Conservation (phyloP, 2,888 invertebrate species). For the Brenthis hecate region DNA sequence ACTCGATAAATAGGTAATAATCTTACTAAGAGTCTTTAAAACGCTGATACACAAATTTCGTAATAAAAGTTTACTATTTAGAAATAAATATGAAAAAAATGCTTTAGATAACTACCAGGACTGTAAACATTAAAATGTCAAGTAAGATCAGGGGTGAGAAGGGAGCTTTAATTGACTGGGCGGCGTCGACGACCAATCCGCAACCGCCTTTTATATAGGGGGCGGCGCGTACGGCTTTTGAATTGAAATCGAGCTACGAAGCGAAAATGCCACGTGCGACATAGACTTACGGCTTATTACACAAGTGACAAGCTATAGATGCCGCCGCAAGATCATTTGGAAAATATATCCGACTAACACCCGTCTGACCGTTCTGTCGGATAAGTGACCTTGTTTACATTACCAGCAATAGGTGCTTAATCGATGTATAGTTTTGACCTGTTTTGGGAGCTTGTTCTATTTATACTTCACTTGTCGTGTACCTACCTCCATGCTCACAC, state of each 20-base stretch:
- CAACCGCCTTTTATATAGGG: conserved; percentile 50
- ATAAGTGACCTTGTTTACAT: conserved; percentile 42
- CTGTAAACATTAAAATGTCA: conserved; percentile 79
- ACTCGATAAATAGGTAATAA: too few relatives aligned
- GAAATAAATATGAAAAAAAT: conserved; percentile 11
- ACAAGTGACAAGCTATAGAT: conserved; percentile 38
- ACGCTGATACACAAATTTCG: background rate
- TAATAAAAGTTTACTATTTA: background rate
- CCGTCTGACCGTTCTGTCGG: conserved; percentile 36
- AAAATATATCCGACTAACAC: conserved; percentile 41
- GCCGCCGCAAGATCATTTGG: conserved; percentile 43
- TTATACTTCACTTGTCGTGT: background rate
- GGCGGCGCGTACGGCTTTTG: conserved; percentile 68
- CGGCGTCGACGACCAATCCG: conserved; percentile 69
- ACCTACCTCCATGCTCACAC: background rate
- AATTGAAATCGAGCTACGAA: conserved; percentile 70
- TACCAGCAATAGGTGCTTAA: conserved; percentile 26
- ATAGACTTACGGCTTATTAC: conserved; percentile 48
- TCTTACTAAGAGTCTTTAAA: too few relatives aligned
- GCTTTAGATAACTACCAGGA: conserved; percentile 47
- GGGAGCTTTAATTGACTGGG: conserved; percentile 75
- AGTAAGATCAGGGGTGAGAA: conserved; percentile 64
- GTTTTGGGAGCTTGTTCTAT: background rate
- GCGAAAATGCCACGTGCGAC: conserved; percentile 67
- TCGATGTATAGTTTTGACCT: conserved; percentile 32